These are phyloP conservation scores for Pseudomugil tenellus DNA, from an alignment of 2,797 vertebrate genomes.

Conservation along the genomic window DNA sequence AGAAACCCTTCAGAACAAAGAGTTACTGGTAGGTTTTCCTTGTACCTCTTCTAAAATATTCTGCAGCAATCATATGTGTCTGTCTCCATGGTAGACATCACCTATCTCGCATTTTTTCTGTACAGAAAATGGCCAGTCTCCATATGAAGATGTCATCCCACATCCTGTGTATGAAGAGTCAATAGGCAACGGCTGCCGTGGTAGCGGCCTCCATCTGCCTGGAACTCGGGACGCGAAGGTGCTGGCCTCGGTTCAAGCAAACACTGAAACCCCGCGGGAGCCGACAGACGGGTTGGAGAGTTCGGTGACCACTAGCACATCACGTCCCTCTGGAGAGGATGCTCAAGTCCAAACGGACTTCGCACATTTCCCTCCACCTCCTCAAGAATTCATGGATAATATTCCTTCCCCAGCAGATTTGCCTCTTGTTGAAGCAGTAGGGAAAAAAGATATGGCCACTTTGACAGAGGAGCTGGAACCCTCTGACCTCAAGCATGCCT, in stretches of 20 bases:
- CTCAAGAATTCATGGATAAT: conserved; percentile 18
- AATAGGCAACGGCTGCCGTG: conserved; percentile 13
- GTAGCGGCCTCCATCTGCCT: conserved; percentile 25
- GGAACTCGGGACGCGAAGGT: conserved; percentile 49
- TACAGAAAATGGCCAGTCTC: conserved; percentile 44
- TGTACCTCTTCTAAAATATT: neutral
- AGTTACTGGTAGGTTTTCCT: conserved; percentile 54
- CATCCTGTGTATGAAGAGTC: conserved; percentile 40
- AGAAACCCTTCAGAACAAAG: conserved; percentile 29
- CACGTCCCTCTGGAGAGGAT: conserved; percentile 51
- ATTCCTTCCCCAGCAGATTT: conserved; percentile 4
- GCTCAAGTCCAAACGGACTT: conserved; percentile 65
- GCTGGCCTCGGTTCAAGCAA: conserved; percentile 52
- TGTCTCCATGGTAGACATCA: neutral
- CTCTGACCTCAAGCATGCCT: conserved; percentile 25
- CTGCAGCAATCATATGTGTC: neutral
- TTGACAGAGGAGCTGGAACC: conserved; percentile 68
- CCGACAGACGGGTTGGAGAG: conserved; percentile 25
- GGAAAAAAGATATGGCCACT: conserved; percentile 73
- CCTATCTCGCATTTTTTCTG: conserved; percentile 9
- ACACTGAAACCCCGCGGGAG: conserved; percentile 44
- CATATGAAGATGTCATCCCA: conserved; percentile 31
- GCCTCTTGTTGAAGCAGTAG: conserved; percentile 23
- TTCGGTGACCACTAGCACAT: conserved; percentile 24
- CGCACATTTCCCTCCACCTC: conserved; percentile 28